A percentile compares a stretch with the other conserved stretches of the same genome.
Evolutionary conservation across 2,113 vertebrate genomes (phyloP).

Genomic region (Anoura caudifer): DNA sequence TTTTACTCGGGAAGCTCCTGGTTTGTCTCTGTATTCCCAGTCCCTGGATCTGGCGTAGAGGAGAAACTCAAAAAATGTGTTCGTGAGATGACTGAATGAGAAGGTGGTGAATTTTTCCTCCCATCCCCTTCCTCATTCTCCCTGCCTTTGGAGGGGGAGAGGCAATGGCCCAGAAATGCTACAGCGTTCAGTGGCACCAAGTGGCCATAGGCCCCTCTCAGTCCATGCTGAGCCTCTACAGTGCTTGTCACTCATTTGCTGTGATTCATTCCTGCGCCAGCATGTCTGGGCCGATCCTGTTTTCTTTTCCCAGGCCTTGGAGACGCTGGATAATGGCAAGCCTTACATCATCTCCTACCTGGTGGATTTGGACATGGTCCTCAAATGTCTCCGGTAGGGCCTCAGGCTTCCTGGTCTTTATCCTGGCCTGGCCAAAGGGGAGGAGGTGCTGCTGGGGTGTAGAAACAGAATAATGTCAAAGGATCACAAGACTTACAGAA

Average conservation of each 20-base stretch:
- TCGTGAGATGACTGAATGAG: not conserved
- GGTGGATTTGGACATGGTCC: slow-evolving; percentile 91
- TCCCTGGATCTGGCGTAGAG: not conserved
- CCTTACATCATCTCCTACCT: slow-evolving; percentile 89
- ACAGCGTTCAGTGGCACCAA: not conserved
- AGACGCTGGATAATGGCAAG: slow-evolving; percentile 97
- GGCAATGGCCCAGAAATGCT: not conserved
- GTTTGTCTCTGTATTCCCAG: not conserved
- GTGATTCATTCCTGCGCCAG: not conserved
- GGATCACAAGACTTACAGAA: not conserved
- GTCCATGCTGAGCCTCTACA: fast-evolving
- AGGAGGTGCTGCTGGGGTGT: not conserved
- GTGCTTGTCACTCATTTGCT: fast-evolving
- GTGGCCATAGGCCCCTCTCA: not conserved
- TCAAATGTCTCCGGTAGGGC: slow-evolving; percentile 90
- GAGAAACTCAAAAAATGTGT: not conserved
- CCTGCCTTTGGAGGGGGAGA: not conserved
- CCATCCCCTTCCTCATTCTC: not conserved
- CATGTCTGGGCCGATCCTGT: fast-evolving
- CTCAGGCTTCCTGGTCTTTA: not conserved
- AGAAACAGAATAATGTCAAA: not conserved
- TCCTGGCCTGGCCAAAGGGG: not conserved
- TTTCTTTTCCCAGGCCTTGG: slow-evolving; percentile 86
- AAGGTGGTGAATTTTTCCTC: not conserved
- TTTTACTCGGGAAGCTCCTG: not conserved